Evolutionary conservation across 2,797 vertebrate genomes (phyloP).

Genomic region (Syndactyla subalaris): DNA sequence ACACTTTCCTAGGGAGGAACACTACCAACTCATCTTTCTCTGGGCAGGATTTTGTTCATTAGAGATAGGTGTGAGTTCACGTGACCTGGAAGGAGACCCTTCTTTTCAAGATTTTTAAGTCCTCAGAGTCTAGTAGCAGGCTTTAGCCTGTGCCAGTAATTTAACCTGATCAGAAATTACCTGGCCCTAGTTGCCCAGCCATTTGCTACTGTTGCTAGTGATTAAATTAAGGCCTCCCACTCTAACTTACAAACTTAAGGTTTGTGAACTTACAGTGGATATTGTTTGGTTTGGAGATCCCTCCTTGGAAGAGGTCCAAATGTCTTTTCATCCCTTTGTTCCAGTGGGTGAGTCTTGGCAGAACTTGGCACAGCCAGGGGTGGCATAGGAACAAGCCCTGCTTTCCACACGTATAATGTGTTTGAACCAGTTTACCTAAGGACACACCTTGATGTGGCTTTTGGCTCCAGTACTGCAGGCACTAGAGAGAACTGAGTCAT

Average conservation of each 20-base stretch:
- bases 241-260: not conserved
- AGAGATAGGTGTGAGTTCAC: not conserved
- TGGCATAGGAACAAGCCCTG: rapidly evolving
- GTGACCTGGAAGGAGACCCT: not conserved
- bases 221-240: not conserved
- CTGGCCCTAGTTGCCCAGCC: not conserved
- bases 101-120: not conserved
- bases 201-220: not conserved
- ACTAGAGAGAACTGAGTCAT: not conserved
- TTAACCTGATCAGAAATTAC: not conserved
- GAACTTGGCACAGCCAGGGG: not conserved
- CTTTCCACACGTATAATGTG: not conserved
- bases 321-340: not conserved
- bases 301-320: not conserved
- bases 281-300: not conserved
- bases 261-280: not conserved
- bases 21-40: not conserved
- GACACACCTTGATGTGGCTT: not conserved
- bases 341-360: not conserved
- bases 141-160: not conserved
- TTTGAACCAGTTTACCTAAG: not conserved
- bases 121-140: not conserved
- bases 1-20: not conserved
- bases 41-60: not conserved
- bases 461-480: not conserved